These are phyloP conservation scores for Sclerodermus sp. DNA, from an alignment of 2,888 invertebrate species.

Conservation along the genomic window DNA sequence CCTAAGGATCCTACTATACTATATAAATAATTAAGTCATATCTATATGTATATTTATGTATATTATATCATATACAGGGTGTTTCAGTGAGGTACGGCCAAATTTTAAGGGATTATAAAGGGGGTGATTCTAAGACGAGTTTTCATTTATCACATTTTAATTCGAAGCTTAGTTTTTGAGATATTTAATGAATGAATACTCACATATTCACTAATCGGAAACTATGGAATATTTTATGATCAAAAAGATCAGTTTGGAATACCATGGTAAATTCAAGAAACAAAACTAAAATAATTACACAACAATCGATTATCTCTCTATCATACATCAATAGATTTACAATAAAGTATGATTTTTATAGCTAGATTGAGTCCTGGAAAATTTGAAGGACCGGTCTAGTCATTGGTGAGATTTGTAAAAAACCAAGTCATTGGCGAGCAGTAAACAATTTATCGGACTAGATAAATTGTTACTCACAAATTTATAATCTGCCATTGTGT, in stretches of 20 bases:
- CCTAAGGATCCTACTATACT: too few relatives aligned
- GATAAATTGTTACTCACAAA: slow-evolving; percentile 95
- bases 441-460: slow-evolving; percentile 79
- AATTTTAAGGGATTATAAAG: too few relatives aligned
- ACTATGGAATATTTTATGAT: slow-evolving; percentile 88
- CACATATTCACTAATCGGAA: slow-evolving; percentile 96
- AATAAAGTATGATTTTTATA: slow-evolving; percentile 41
- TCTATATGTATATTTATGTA: too few relatives aligned
- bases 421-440: slow-evolving; percentile 90
- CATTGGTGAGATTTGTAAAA: slow-evolving; percentile 84
- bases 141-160: too few relatives aligned
- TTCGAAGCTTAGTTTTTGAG: too few relatives aligned
- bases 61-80: too few relatives aligned
- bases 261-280: slow-evolving; percentile 63
- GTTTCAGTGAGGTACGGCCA: too few relatives aligned
- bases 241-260: slow-evolving; percentile 75
- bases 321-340: not conserved
- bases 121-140: too few relatives aligned
- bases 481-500: slow-evolving; percentile 81
- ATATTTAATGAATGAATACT: too few relatives aligned
- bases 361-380: slow-evolving; percentile 87
- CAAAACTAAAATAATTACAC: too few relatives aligned
- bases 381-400: slow-evolving; percentile 93
- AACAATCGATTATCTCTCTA: too few relatives aligned
- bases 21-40: too few relatives aligned